These are phyloP conservation scores for Heterocephalus glaber DNA, from an alignment of 2,113 vertebrate species.

Conservation along the genomic window DNA sequence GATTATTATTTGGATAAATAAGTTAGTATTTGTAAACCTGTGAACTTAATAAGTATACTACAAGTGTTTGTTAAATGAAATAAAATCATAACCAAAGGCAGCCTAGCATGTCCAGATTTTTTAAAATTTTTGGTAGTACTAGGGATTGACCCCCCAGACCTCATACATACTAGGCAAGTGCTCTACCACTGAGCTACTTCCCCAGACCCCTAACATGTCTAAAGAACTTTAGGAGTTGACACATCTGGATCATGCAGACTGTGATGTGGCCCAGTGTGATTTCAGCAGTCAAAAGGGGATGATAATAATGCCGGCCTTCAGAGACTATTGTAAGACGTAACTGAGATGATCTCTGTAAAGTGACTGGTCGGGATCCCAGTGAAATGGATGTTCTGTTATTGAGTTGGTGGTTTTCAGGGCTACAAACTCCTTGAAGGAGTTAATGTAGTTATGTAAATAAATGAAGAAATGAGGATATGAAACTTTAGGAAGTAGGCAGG, in stretches of 20 bases:
- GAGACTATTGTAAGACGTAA: neutral
- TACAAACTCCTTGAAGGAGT: neutral
- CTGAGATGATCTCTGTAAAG: neutral
- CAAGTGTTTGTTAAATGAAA: constrained; percentile 11
- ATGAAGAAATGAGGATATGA: neutral
- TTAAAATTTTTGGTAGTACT: neutral
- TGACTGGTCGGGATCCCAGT: neutral
- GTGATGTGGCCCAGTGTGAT: neutral
- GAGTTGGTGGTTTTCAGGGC: neutral
- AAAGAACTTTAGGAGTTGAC: neutral
- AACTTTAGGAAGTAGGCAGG: neutral
- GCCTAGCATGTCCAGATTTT: neutral
- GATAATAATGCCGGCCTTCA: neutral
- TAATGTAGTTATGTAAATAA: neutral
- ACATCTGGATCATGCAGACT: neutral
- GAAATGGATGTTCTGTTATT: neutral
- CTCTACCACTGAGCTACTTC: neutral
- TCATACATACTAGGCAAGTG: neutral
- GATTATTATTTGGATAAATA: constrained; percentile 28
- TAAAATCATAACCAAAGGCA: neutral
- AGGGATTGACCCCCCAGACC: neutral
- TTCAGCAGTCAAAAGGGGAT: neutral
- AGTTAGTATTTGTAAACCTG: neutral
- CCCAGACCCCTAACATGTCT: neutral
- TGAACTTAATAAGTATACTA: neutral